Evolutionary conservation across 35 echinoderm and acorn worm genomes (phyloP).

Genomic region (Ophiothrix spiculata): DNA sequence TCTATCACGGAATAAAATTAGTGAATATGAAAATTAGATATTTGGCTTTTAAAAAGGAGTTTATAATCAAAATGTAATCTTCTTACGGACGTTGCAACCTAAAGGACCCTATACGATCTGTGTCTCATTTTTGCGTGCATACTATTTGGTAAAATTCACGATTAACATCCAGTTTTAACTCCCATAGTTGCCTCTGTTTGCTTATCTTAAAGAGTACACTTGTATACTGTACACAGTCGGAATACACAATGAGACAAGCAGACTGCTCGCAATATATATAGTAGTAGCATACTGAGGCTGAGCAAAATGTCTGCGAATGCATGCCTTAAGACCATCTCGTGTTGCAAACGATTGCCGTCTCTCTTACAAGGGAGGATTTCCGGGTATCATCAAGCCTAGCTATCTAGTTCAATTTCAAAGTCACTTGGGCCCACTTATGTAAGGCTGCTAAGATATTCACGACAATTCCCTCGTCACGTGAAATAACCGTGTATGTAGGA

Average conservation of each 20-base stretch:
- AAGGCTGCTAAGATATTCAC: background rate
- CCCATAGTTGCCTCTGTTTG: slow-evolving; percentile 5
- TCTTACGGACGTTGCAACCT: too few relatives aligned
- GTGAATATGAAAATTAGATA: too few relatives aligned
- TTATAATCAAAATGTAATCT: too few relatives aligned
- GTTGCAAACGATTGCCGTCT: background rate
- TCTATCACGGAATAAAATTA: too few relatives aligned
- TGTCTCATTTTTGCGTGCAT: too few relatives aligned
- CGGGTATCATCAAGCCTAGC: background rate
- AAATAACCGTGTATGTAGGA: background rate
- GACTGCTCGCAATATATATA: too few relatives aligned
- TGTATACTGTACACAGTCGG: background rate
- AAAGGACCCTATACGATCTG: too few relatives aligned
- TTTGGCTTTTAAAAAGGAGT: too few relatives aligned
- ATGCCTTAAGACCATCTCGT: background rate
- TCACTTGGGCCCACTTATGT: slow-evolving; percentile 14
- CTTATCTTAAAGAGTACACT: background rate
- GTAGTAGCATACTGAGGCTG: too few relatives aligned
- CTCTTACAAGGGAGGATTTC: background rate
- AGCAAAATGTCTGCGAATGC: background rate
- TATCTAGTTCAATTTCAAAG: background rate
- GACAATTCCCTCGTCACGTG: background rate
- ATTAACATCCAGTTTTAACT: too few relatives aligned
- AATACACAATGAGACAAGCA: background rate
- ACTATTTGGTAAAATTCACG: too few relatives aligned